phyloP scores from a whole-genome alignment of 2,797 vertebrate genomes.

The Vireo griseus region DNA sequence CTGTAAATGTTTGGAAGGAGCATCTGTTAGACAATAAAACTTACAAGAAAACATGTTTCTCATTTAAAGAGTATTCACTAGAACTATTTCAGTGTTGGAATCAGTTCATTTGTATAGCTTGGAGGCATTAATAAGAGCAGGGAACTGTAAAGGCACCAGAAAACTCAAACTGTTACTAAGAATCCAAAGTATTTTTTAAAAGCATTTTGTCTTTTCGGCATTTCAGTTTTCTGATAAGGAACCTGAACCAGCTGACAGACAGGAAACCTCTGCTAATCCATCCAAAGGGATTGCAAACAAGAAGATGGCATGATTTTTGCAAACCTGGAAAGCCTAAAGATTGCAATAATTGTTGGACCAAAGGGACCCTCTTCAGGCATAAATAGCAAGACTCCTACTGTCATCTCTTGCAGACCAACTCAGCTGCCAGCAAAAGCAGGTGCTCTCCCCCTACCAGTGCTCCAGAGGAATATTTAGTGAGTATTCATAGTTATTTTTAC shows the following conservation, averaged over 20 bases:
- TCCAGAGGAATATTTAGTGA: constrained; percentile 74
- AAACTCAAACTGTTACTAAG: constrained; percentile 6
- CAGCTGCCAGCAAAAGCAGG: constrained; percentile 81
- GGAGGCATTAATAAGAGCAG: constrained; percentile 53
- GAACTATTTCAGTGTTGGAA: constrained; percentile 41
- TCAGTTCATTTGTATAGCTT: constrained; percentile 48
- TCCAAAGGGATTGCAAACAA: constrained; percentile 30
- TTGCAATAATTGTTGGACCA: constrained; percentile 71
- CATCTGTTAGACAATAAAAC: constrained; percentile 67
- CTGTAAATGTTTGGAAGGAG: constrained; percentile 61
- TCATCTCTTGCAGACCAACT: constrained; percentile 79
- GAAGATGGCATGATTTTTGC: constrained; percentile 48
- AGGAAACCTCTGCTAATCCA: constrained; percentile 9
- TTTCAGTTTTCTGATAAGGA: constrained; percentile 28
- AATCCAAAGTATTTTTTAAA: constrained; percentile 10
- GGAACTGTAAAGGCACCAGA: constrained; percentile 39
- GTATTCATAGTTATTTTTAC: constrained; percentile 66
- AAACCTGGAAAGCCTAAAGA: constrained; percentile 71
- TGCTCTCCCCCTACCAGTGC: constrained; percentile 66
- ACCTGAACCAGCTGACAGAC: constrained; percentile 33
- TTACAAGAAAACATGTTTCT: constrained; percentile 62
- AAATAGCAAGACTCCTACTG: constrained; percentile 83
- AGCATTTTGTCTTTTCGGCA: constrained; percentile 41
- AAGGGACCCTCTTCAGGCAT: constrained; percentile 80
- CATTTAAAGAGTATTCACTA: constrained; percentile 44